Conservation (phyloP, 2,888 invertebrate species). For the Ochropleura plecta region DNA sequence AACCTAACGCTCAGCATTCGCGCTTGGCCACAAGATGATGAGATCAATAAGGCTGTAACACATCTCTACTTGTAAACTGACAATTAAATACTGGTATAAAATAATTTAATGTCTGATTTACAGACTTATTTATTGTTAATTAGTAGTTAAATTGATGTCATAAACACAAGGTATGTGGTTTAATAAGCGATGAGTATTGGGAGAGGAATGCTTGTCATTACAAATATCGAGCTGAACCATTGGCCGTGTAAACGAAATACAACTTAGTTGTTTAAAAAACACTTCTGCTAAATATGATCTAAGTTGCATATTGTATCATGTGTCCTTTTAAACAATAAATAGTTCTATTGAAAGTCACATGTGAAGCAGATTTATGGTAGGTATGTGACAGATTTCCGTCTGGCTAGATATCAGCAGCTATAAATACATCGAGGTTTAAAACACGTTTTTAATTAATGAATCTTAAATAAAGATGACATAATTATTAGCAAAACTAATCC, state of each 20-base stretch:
- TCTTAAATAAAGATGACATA: neutral
- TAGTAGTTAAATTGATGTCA: slow-evolving; percentile 6
- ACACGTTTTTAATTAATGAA: neutral
- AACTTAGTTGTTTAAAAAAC: slow-evolving; percentile 15
- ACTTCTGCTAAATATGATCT: neutral
- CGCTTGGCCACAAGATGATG: neutral
- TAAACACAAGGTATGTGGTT: slow-evolving; percentile 22
- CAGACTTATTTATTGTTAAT: neutral
- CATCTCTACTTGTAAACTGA: neutral
- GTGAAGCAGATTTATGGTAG: neutral
- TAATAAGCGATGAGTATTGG: neutral
- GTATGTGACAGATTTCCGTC: neutral
- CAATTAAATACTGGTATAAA: neutral
- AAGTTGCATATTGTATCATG: neutral
- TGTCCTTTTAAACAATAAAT: slow-evolving; percentile 1
- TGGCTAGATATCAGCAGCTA: neutral
- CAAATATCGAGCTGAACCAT: neutral
- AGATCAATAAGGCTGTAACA: neutral
- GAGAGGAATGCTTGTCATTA: neutral
- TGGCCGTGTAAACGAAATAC: neutral
- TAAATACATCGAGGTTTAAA: neutral
- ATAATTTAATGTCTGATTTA: neutral
- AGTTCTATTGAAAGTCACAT: neutral
- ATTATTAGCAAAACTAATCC: neutral
- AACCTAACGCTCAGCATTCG: no score